Evolutionary conservation across 2,113 vertebrate genomes (phyloP), one percentile per base, ranked within the genome.

Genomic region (Apodemus sylvaticus): DNA sequence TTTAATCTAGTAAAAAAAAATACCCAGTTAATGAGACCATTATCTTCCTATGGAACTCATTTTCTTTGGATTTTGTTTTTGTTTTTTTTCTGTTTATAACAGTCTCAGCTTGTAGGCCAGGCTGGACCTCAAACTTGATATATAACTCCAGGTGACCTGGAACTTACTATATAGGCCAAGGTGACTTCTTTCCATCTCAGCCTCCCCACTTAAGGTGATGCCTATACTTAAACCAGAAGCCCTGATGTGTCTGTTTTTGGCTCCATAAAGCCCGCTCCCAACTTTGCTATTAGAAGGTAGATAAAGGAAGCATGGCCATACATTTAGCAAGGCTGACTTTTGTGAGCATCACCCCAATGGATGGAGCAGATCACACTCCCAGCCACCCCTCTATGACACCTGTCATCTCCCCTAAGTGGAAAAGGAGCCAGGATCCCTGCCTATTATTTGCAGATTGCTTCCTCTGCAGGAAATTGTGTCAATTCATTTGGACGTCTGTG

Each of bases 381-480:
- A 71, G 91, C 64, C 51, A 68, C 58, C 42, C 36, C 89, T 89
- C 77, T 3, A 5, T 34, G 88, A 89, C 91, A 86, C 79, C 91
- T 89, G 62, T 89, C 86, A 53, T 89, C 95, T 92, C 31, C 60
- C 74, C 55, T 48, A 48, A 73, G 89, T 74, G 60, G 86, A 48
- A 96, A 95, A 85, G 60, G 91, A 95, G 82, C 77, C 96, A 92
- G 90, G 62, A 79, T 95, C 91, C 96, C 96, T 97, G 92, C 78
- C 95, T 88, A 76, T 97, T 91, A 94, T 97, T 96, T 96, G 87
- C 94, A 77, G 77, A 97, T 97, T 94, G 92, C 96, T 95, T 97
- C 92, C 97, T 95, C 95, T 55, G 78, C 86, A 94, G 96, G 96
- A 96, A 97, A 96, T 97, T 83, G 92, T 97, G 90, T 96, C 97